Base-by-base conservation (phyloP, 2,888 invertebrate genomes). In the Drosophila rubida region DNA sequence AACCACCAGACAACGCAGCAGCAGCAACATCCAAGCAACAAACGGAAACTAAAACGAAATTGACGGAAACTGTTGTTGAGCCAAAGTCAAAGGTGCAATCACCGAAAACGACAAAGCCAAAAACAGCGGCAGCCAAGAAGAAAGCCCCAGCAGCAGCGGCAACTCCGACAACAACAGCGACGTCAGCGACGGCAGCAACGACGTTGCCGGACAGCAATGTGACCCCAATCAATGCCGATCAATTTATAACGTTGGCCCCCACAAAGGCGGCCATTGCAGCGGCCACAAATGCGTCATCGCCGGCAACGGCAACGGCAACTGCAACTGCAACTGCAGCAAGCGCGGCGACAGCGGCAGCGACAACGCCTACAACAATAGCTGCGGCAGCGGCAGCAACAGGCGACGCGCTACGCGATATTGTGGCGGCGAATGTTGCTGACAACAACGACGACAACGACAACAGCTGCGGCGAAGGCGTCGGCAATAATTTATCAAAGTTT, bases 401-500 rank as follows among this genome's bases (percentile, higher is more conserved):
- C 63, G 57, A 62, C 49, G 46, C 59, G 54, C 60, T 32, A 60
- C 65, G 48, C 65, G 27, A 57, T 46, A 50, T 44, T 74, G 62
- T 13, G 14, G 50, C 50, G 14, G 50, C 50, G 50, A 50, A 22
- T 45, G 48, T 48, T 30, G 54, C 54, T 50, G 50, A 3, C 32
- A 30, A 14, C 14, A 16, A 7, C 22, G 6, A 2, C 19, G 51
- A 53, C 35, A 13, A 67, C 59, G 45, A 54, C 27, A 78, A 83
- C 78, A 75, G 78, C 80, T 80, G 75, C 79, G 79, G 69, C 75
- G 75, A 80, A 71, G 85, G 82, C 84, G 79, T 85, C 84, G 80
- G 80, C 89, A 90, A 89, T 84, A 90, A 90, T 89, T 90, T 92
- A 90, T 86, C 92, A 90, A 92, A 92, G 90, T 92, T 91, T 87